A percentile compares a stretch with the other conserved stretches of the same genome.
phyloP scores from a whole-genome alignment of 92 coral and sea anemone species.

The Siderastrea siderea region DNA sequence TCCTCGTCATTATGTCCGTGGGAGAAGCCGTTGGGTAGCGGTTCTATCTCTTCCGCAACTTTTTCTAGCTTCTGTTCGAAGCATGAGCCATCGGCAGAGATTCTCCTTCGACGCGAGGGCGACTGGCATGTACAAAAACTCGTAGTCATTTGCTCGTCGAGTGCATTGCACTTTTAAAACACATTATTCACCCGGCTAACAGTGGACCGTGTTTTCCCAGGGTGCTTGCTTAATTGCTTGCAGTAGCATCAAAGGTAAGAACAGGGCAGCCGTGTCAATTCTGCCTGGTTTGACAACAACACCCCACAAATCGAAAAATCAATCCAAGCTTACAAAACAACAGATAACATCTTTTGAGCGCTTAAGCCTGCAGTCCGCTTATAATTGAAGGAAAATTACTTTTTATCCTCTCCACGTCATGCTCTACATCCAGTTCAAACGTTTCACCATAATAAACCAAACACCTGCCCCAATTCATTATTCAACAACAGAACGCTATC shows the following conservation, averaged over 20 bases:
- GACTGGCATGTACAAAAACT: conserved; percentile 45
- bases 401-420: conserved; percentile 48
- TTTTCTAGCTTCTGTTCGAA: neutral
- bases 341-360: conserved; percentile 28
- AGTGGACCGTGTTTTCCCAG: conserved; percentile 47
- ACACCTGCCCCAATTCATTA: conserved; percentile 49
- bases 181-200: conserved; percentile 22
- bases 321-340: conserved; percentile 10
- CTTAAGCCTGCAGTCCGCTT: neutral
- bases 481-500: conserved; percentile 50
- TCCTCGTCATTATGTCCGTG: conserved; percentile 1
- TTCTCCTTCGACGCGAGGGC: conserved; percentile 48
- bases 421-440: neutral
- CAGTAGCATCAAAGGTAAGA: conserved; percentile 4
- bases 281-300: neutral
- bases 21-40: conserved; percentile 44
- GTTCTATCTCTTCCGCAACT: conserved; percentile 18
- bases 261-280: neutral
- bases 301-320: neutral
- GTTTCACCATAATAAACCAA: conserved; percentile 6
- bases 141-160: conserved; percentile 48
- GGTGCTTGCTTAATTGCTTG: conserved; percentile 27
- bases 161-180: conserved; percentile 64
- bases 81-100: conserved; percentile 28
- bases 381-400: conserved; percentile 44